phyloP scores from a whole-genome alignment of 2,113 vertebrate species.

The Mesocricetus auratus region DNA sequence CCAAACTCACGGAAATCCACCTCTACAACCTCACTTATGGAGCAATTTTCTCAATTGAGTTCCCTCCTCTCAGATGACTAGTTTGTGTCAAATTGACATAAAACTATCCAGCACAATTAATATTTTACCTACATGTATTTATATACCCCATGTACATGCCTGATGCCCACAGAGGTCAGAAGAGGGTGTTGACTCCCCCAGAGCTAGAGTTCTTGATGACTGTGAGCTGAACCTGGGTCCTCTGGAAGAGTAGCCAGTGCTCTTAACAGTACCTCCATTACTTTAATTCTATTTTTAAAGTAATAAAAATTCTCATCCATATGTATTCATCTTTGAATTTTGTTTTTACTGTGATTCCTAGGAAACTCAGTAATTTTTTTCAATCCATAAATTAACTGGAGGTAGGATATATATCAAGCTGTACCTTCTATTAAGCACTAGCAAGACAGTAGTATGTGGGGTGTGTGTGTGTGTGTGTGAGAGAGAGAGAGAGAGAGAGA shows the following conservation, averaged over 20 bases:
- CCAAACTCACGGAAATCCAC: not conserved
- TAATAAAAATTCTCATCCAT: not conserved
- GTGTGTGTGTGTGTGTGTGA: not conserved
- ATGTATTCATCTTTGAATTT: not conserved
- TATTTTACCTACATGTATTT: not conserved
- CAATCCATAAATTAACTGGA: not conserved
- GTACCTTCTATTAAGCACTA: not conserved
- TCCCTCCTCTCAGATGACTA: not conserved
- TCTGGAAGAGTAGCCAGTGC: not conserved
- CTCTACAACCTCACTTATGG: too few species aligned
- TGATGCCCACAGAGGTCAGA: not conserved
- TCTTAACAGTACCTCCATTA: not conserved
- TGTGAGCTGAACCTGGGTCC: not conserved
- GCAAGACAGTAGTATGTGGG: not conserved
- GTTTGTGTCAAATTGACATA: not conserved
- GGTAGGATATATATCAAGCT: not conserved
- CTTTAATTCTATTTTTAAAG: not conserved
- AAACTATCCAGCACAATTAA: not conserved
- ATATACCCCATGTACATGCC: not conserved
- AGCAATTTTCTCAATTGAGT: too few species aligned
- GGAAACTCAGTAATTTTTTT: not conserved
- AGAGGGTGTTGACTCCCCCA: not conserved
- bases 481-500: too few species aligned
- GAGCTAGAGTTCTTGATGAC: not conserved
- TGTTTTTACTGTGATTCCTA: not conserved